Evolutionary conservation across 2,888 invertebrate genomes (phyloP), one percentile per base, ranked within the genome.

Genomic region (Erynnis tages): DNA sequence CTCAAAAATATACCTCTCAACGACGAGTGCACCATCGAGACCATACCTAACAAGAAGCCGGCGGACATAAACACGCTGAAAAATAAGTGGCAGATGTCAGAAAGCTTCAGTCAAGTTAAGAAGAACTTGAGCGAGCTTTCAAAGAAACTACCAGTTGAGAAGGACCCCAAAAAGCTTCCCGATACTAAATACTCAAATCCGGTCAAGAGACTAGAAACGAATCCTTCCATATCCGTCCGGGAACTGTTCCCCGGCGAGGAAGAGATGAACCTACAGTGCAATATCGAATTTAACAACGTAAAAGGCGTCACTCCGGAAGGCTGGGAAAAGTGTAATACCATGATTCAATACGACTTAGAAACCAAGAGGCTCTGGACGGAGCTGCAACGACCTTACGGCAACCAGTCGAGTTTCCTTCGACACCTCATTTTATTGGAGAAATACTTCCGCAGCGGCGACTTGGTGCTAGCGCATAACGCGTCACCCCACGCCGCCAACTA

Each of bases 241-340:
- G 95, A 95, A 62, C 75, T 95, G 8, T 95, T 95, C 78, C 95
- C 95, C 0, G 95, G 95, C 0, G 95, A 96, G 64, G 95, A 96
- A 66, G 95, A 96, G 69, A 91, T 96, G 90, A 94, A 94, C 47
- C 79, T 96, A 10, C 93, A 93, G 29, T 94, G 94, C 17, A 93
- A 93, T 66, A 91, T 95, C 41, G 95, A 96, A 41, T 96, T 96
- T 56, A 91, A 91, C 29, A 93, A 92, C 54, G 91, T 92, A 0
- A 91, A 92, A 63, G 94, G 93, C 0, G 91, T 94, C 0, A 95
- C 95, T 0, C 94, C 95, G 0, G 95, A 95, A 66, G 95, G 95
- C 0, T 96, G 96, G 96, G 95, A 96, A 62, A 94, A 95, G 55
- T 94, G 95, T 60, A 92, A 92, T 58, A 92, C 94, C 0, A 92